phyloP scores from a whole-genome alignment of 2,797 vertebrate species.

The Amblyopsis hoosieri region DNA sequence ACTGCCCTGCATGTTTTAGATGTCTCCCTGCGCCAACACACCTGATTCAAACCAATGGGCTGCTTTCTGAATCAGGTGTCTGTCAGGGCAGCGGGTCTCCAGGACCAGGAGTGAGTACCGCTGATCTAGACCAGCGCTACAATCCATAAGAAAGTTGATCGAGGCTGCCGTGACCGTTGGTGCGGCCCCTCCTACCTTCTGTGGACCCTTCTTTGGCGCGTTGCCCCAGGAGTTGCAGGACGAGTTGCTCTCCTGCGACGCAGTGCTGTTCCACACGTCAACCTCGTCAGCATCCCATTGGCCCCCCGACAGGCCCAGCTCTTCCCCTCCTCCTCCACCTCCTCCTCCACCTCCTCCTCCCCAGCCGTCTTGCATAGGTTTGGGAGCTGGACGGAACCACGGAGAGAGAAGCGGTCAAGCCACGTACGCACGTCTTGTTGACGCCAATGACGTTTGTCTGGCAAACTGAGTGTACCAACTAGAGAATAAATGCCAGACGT shows the following conservation, averaged over 20 bases:
- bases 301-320: conserved; percentile 80
- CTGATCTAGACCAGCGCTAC: too few relatives aligned
- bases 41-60: too few relatives aligned
- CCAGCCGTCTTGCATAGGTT: conserved; percentile 99
- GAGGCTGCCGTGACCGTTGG: too few relatives aligned
- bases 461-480: background rate
- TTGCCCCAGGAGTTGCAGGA: conserved; percentile 81
- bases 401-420: conserved; percentile 5
- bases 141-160: too few relatives aligned
- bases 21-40: too few relatives aligned
- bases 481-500: background rate
- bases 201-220: conserved; percentile 84
- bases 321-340: conserved; percentile 77
- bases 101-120: too few relatives aligned
- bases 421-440: background rate
- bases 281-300: conserved; percentile 90
- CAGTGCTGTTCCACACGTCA: conserved; percentile 93
- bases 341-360: conserved; percentile 88
- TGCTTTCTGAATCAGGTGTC: too few relatives aligned
- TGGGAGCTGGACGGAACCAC: conserved; percentile 81
- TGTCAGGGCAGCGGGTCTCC: too few relatives aligned
- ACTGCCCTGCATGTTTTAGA: too few relatives aligned
- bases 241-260: conserved; percentile 89
- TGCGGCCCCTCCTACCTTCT: conserved; percentile 77
- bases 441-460: background rate